Conservation (phyloP, 2,797 vertebrate species). For the Anisognathus igniventris region DNA sequence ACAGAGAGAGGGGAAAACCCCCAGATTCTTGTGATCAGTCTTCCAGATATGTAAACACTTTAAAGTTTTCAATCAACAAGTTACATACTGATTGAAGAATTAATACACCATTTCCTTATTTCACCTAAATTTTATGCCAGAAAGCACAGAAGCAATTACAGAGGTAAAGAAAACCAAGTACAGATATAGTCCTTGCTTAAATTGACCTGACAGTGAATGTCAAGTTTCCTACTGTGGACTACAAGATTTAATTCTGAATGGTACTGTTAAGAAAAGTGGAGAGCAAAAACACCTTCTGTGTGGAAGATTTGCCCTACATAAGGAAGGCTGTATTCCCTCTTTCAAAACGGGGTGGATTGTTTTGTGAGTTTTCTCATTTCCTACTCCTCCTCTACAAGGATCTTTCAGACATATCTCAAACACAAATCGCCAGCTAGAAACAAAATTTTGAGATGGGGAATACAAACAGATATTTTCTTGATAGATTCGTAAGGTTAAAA, state of each 20-base stretch:
- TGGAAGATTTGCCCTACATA: neutral
- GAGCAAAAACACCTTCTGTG: neutral
- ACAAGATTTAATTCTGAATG: neutral
- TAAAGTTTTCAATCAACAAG: neutral
- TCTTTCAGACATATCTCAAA: neutral
- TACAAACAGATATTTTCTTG: neutral
- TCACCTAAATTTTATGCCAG: neutral
- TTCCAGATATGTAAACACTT: neutral
- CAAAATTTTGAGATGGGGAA: neutral
- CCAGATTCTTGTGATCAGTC: neutral
- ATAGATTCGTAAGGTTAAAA: neutral
- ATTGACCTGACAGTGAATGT: neutral
- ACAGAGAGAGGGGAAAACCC: accelerated
- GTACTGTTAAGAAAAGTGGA: neutral
- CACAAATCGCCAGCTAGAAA: neutral
- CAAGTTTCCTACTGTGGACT: neutral
- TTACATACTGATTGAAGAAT: neutral
- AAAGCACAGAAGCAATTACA: neutral
- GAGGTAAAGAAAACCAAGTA: neutral
- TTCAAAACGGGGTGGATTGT: neutral
- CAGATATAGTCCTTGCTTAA: neutral
- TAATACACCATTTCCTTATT: neutral
- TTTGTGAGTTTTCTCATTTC: neutral
- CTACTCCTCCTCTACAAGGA: neutral
- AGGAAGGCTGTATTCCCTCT: neutral